Percentiles rank a stretch among this genome's conserved stretches.
These are phyloP conservation scores for Auanema sp. DNA, from an alignment of 2,888 invertebrate genomes.

Conservation along the genomic window DNA sequence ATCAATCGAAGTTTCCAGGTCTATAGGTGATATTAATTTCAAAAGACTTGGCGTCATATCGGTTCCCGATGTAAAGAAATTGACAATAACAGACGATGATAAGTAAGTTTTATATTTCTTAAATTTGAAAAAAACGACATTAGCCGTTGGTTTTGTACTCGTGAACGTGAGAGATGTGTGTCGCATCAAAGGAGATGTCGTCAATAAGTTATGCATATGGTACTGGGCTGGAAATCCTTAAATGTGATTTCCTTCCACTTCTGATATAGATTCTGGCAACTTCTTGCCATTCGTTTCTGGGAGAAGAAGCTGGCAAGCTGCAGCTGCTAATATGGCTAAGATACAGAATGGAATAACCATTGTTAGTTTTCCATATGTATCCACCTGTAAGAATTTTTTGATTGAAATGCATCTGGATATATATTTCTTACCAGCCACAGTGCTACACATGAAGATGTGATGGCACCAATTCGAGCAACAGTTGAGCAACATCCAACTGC, in stretches of 20 bases:
- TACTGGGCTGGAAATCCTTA: slow-evolving; percentile 6
- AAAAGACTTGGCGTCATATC: slow-evolving; percentile 68
- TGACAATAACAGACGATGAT: slow-evolving; percentile 67
- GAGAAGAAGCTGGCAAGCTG: slow-evolving; percentile 48
- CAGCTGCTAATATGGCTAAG: slow-evolving; percentile 48
- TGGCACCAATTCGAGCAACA: slow-evolving; percentile 82
- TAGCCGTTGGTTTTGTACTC: too few species aligned
- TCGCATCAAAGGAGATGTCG: neutral
- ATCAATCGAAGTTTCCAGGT: slow-evolving; percentile 68
- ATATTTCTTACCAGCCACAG: slow-evolving; percentile 56
- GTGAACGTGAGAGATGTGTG: too few species aligned
- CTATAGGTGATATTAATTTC: slow-evolving; percentile 69
- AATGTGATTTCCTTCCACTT: slow-evolving; percentile 41
- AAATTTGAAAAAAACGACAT: neutral
- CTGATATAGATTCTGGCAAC: slow-evolving; percentile 58
- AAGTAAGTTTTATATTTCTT: slow-evolving; percentile 54
- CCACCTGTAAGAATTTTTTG: slow-evolving; percentile 33
- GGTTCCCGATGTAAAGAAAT: slow-evolving; percentile 68
- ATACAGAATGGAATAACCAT: slow-evolving; percentile 59
- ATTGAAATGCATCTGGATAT: neutral
- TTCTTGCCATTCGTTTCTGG: slow-evolving; percentile 59
- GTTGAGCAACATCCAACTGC: slow-evolving; percentile 84
- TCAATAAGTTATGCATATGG: neutral
- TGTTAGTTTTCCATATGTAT: slow-evolving; percentile 45
- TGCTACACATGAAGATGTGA: slow-evolving; percentile 81